Evolutionary conservation across 2,888 invertebrate species (phyloP), one percentile per base, ranked within the genome.

Genomic region (Sericinus montela): DNA sequence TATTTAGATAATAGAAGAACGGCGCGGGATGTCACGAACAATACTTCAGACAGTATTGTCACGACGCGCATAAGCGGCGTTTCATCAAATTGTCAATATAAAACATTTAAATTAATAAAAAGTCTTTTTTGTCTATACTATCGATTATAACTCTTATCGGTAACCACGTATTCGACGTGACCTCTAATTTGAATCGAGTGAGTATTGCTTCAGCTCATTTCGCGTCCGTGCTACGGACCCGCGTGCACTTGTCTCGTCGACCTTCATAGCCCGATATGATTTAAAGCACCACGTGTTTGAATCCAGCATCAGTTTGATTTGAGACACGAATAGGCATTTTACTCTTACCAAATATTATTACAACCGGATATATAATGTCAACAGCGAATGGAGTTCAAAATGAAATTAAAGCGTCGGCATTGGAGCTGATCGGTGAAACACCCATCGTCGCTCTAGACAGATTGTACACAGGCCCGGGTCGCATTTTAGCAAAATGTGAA

Each of bases 371-470:
- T 1, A 35, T 16, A 40, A 49, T 49, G 49, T 34, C 49, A 14
- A 23, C 25, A 19, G 35, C 29, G 13, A 49, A 49, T 51, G 66
- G 65, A 35, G 50, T 62, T 10, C 55, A 60, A 16, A 74, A 72
- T 53, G 86, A 87, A 51, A 87, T 88, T 52, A 83, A 80, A 53
- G 56, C 79, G 9, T 87, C 87, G 1, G 87, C 86, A 1, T 55
- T 88, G 48, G 87, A 87, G 0, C 74, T 88, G 1, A 87, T 88
- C 56, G 87, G 87, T 6, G 79, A 83, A 53, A 88, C 87, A 1
- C 87, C 87, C 6, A 66, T 88, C 23, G 75, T 88, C n/a, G 87
- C 87, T 1, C 67, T 88, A 35, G 87, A 88, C 52, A 77, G 87
- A 29, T 48, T 87, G 1, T 68, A 85, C 55, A 54, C 78, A 0